Evolutionary conservation across 2,797 vertebrate genomes (phyloP).

Genomic region (Echeneis naucrates): DNA sequence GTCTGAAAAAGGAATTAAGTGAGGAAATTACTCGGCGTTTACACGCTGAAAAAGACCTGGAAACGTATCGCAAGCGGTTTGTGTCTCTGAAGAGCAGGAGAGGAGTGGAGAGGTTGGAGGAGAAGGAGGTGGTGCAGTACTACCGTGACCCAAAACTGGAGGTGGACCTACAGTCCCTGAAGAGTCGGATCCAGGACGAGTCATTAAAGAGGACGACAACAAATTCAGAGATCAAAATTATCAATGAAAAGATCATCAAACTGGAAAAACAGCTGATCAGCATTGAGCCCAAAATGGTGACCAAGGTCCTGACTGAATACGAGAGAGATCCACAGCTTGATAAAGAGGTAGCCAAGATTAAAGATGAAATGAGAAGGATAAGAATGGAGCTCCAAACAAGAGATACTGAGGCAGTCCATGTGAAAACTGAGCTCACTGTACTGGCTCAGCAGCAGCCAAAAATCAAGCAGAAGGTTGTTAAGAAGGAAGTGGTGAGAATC

Average conservation of each 20-base stretch:
- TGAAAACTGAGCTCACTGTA: slow-evolving; percentile 85
- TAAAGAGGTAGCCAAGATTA: slow-evolving; percentile 85
- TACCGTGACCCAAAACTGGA: slow-evolving; percentile 92
- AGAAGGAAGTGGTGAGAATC: slow-evolving; percentile 92
- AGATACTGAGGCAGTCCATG: slow-evolving; percentile 76
- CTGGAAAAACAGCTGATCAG: slow-evolving; percentile 82
- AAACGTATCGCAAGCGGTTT: slow-evolving; percentile 84
- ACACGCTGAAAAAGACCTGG: slow-evolving; percentile 85
- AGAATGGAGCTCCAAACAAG: slow-evolving; percentile 77
- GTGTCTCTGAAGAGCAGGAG: slow-evolving; percentile 88
- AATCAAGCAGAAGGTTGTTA: slow-evolving; percentile 89
- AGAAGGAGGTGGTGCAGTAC: slow-evolving; percentile 93
- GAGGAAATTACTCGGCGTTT: slow-evolving; percentile 86
- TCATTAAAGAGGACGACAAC: slow-evolving; percentile 77
- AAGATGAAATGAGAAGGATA: slow-evolving; percentile 84
- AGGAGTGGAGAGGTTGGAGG: slow-evolving; percentile 93
- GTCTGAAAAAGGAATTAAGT: slow-evolving; percentile 85
- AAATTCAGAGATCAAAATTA: slow-evolving; percentile 82
- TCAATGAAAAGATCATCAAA: slow-evolving; percentile 81
- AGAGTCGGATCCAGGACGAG: slow-evolving; percentile 84
- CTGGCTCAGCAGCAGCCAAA: slow-evolving; percentile 87
- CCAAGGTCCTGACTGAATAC: slow-evolving; percentile 92
- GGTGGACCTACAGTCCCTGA: slow-evolving; percentile 77
- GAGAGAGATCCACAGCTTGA: slow-evolving; percentile 92
- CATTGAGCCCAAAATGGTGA: slow-evolving; percentile 88